These are phyloP conservation scores for Petaurus breviceps DNA, from an alignment of 2,113 vertebrate species.

Conservation along the genomic window DNA sequence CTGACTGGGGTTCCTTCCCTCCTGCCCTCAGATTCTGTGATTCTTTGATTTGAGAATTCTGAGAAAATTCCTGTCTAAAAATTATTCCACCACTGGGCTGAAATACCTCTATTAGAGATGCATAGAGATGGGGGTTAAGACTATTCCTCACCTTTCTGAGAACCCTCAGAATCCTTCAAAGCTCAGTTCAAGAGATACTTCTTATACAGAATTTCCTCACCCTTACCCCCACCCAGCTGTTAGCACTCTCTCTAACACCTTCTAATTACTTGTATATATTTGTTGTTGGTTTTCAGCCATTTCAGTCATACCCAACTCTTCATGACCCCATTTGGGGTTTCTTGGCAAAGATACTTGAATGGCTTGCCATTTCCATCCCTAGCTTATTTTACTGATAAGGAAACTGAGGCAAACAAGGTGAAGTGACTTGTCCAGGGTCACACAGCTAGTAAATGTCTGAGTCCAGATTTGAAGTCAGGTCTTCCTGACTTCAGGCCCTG, in stretches of 20 bases:
- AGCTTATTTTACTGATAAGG: not conserved
- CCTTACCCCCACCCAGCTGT: fast-evolving
- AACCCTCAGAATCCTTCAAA: not conserved
- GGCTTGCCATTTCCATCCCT: not conserved
- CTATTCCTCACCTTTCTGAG: not conserved
- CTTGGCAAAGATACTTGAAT: not conserved
- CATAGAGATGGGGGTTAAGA: not conserved
- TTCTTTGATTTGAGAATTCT: not conserved
- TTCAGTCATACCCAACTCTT: not conserved
- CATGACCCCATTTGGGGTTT: not conserved
- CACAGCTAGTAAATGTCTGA: not conserved
- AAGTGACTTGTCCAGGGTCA: not conserved
- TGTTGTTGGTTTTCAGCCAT: too few relatives aligned
- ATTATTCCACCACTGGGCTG: not conserved
- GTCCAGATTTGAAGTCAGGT: not conserved
- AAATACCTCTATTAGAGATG: not conserved
- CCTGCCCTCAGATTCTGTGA: not conserved
- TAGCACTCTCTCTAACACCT: not conserved
- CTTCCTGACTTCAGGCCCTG: not conserved
- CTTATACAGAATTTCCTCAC: not conserved
- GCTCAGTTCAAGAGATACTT: not conserved
- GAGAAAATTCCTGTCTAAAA: not conserved
- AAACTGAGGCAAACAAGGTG: not conserved
- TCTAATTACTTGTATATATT: too few relatives aligned
- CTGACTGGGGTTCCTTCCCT: not conserved